Base-by-base conservation (phyloP, 1,140 invertebrate species). In the Marisa cornuarietis region DNA sequence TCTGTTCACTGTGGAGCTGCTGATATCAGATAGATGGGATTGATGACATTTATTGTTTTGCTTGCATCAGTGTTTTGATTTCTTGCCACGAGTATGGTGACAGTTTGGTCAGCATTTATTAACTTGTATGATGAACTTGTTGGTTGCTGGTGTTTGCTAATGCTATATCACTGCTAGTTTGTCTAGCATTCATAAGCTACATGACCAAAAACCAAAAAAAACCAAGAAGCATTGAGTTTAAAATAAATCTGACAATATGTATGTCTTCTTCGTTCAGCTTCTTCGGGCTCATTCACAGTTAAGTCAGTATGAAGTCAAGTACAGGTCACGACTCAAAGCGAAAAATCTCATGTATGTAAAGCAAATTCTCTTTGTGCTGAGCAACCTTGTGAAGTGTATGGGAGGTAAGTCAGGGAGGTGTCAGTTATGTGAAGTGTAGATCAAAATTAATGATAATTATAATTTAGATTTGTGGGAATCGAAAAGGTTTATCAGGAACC, bases 321-420 rank as follows among this genome's bases (percentile, higher is more conserved):
- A 95, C 90, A 92, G 93, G 83, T 92, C 92, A 8, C 92, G 95
- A 78, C 94, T 99, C 79, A 96, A 94, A 84, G 93, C 96, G 65
- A 94, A 93, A 83, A 99, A 96, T 91, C 90, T 99, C 14, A 90
- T 98, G 63, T 93, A 94, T 79, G 93, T 99, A 71, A 96, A 95
- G 89, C 97, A 99, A 90, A 88, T 99, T n/a, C 93, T 94, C 80
- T 96, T 95, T 88, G 93, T 98, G 79, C 91, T 97, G 10, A 94
- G 93, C 80, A 94, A 94, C 82, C 91, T 98, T n/a, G 91, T 95
- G 71, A 93, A 94, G 90, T 83, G 82, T 79, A 87, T 95, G 66
- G 90, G 95, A 84, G 89, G 89, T 84, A 93, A 80, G 80, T 62
- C 24, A 9, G 65, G 10, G 54, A 58, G 24, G 20, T 71, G 1